These are phyloP conservation scores for Hypomesus transpacificus DNA, from an alignment of 2,113 vertebrate genomes.

Conservation along the genomic window DNA sequence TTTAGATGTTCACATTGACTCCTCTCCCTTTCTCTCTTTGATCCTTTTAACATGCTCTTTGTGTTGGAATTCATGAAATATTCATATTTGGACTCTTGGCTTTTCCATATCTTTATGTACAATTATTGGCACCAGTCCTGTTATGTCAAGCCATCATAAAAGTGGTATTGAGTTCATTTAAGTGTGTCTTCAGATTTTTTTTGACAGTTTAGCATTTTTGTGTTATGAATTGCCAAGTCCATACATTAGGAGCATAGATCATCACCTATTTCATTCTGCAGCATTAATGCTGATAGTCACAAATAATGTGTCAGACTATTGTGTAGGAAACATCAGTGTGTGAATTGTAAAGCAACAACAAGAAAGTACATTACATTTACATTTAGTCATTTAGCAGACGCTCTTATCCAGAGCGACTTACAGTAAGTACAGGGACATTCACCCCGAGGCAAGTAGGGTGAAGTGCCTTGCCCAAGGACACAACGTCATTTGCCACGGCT, in stretches of 20 bases:
- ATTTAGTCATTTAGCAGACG: too few relatives aligned
- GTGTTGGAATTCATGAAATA: constrained; percentile 77
- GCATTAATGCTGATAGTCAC: constrained; percentile 67
- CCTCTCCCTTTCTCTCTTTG: constrained; percentile 65
- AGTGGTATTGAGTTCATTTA: constrained; percentile 65
- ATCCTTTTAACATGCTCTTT: constrained; percentile 76
- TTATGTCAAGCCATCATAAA: constrained; percentile 72
- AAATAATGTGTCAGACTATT: constrained; percentile 49
- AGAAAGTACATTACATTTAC: too few relatives aligned
- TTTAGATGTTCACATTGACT: constrained; percentile 91
- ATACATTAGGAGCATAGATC: constrained; percentile 68
- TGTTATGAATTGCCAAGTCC: constrained; percentile 70
- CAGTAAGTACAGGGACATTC: too few relatives aligned
- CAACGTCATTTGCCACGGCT: too few relatives aligned
- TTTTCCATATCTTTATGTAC: constrained; percentile 76
- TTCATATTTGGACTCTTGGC: constrained; percentile 71
- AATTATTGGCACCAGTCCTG: constrained; percentile 75
- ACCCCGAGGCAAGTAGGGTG: too few relatives aligned
- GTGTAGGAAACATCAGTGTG: not conserved
- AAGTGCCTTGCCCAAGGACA: too few relatives aligned
- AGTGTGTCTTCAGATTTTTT: constrained; percentile 70
- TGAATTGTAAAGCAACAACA: not conserved
- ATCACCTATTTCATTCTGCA: constrained; percentile 51
- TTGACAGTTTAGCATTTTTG: constrained; percentile 67
- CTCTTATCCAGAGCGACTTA: too few relatives aligned